Base-by-base conservation (phyloP, 1,140 invertebrate species). In the Megathymus violae region DNA sequence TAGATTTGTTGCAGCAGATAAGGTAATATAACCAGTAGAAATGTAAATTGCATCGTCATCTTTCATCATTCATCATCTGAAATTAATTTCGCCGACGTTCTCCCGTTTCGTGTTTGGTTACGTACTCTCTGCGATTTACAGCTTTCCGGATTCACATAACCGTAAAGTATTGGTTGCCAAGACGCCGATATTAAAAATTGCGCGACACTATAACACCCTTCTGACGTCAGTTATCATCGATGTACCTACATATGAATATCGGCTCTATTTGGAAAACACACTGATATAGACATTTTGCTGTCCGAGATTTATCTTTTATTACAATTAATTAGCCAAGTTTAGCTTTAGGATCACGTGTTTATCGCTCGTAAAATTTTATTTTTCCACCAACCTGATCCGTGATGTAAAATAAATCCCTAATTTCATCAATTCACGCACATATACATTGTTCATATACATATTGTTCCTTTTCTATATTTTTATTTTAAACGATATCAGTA, bases 51-150 rank as follows among this genome's bases (percentile, higher is more conserved):
- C 79, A 80, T 62, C 75, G 75, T 81, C 81, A 88, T 85, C 81
- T 69, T 71, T 85, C 84, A 86, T 88, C 87, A 83, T 89, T 82
- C 85, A 88, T 89, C 84, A 89, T 79, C 52, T 71, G 77, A 85
- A 83, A 89, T 89, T 89, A 89, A 89, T 87, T 82, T 79, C 72
- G 69, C 69, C 71, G 72, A 72, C 71, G 72, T 72, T 76, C 73
- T 71, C 68, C 71, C 71, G 63, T 65, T 64, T 60, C 73, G 44
- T 73, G 76, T 76, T 77, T 75, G 74, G 76, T 70, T 70, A 63
- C 78, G 74, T 69, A 70, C 68, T 78, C 81, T 78, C 71, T 81
- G 69, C 76, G 77, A 86, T 86, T 86, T 82, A 83, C 82, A 75
- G 78, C 78, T 58, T 64, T 56, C 64, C 38, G 62, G 58, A 76